Evolutionary conservation across 2,113 vertebrate genomes (phyloP).

Genomic region (Okapia johnstoni): DNA sequence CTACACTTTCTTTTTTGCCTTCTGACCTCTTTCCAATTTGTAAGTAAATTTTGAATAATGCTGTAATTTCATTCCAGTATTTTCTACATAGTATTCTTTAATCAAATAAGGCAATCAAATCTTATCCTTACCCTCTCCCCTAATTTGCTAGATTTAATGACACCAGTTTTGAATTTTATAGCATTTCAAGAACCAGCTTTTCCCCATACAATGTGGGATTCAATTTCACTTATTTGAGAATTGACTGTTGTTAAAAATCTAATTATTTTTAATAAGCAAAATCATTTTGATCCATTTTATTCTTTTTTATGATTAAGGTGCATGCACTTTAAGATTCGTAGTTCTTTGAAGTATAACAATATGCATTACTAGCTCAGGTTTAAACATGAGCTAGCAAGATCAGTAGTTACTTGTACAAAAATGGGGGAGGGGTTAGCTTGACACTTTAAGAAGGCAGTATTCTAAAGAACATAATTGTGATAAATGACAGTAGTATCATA

Average conservation of each 20-base stretch:
- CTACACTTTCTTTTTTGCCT: background rate
- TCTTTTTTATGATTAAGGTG: background rate
- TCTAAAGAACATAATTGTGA: background rate
- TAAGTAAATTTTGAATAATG: background rate
- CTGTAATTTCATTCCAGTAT: background rate
- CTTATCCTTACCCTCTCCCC: background rate
- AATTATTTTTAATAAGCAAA: slow-evolving; percentile 24
- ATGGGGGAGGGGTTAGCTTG: background rate
- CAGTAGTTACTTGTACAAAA: slow-evolving; percentile 2
- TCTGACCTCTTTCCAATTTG: background rate
- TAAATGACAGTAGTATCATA: background rate
- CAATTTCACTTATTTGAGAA: slow-evolving; percentile 13
- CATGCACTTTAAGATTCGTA: background rate
- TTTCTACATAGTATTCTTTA: slow-evolving; percentile 21
- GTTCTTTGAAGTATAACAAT: slow-evolving; percentile 13
- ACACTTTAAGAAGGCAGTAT: background rate
- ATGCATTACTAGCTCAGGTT: background rate
- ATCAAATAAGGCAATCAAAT: background rate
- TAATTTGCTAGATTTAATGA: slow-evolving; percentile 1
- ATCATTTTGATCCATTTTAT: slow-evolving; percentile 9
- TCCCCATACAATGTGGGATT: background rate
- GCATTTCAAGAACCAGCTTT: background rate
- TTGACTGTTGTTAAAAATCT: slow-evolving; percentile 2
- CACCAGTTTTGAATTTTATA: slow-evolving; percentile 12
- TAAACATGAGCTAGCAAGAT: slow-evolving; percentile 28